Conservation (phyloP, 2,888 invertebrate species). For the Habroteleia sp. region DNA sequence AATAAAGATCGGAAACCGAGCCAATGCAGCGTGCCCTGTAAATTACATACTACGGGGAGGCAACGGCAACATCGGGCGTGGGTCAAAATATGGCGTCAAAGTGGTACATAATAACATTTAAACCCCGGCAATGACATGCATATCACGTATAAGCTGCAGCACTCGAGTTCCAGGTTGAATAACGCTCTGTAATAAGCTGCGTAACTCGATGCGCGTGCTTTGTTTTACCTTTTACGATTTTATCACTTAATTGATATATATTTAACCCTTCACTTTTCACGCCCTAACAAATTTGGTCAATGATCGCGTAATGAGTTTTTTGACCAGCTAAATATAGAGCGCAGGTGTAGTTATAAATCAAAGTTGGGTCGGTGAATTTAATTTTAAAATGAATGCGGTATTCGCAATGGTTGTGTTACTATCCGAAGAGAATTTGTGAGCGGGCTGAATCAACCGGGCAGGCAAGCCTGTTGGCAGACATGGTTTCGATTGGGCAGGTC, state of each 20-base stretch:
- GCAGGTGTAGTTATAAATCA: too few relatives aligned
- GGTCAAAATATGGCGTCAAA: conserved; percentile 70
- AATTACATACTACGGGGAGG: conserved; percentile 43
- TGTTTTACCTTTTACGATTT: conserved; percentile 32
- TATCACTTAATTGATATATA: conserved; percentile 46
- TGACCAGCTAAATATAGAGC: too few relatives aligned
- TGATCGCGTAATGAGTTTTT: too few relatives aligned
- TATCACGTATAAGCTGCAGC: conserved; percentile 64
- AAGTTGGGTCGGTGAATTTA: too few relatives aligned
- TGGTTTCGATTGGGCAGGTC: too few relatives aligned
- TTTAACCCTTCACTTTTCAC: conserved; percentile 39
- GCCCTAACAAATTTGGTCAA: not conserved
- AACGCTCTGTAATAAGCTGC: conserved; percentile 32
- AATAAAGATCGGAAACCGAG: conserved; percentile 53
- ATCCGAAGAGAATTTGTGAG: too few relatives aligned
- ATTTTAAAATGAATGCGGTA: too few relatives aligned
- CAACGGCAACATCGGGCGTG: conserved; percentile 63
- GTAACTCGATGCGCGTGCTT: conserved; percentile 31
- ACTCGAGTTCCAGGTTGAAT: conserved; percentile 36
- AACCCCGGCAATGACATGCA: conserved; percentile 71
- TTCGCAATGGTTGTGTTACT: too few relatives aligned
- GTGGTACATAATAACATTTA: conserved; percentile 66
- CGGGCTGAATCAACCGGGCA: too few relatives aligned
- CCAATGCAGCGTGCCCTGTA: conserved; percentile 34
- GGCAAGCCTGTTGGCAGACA: too few relatives aligned